Evolutionary conservation across 2,888 invertebrate genomes (phyloP), one percentile per base, ranked within the genome.

Genomic region (Pharmacophagus antenor): DNA sequence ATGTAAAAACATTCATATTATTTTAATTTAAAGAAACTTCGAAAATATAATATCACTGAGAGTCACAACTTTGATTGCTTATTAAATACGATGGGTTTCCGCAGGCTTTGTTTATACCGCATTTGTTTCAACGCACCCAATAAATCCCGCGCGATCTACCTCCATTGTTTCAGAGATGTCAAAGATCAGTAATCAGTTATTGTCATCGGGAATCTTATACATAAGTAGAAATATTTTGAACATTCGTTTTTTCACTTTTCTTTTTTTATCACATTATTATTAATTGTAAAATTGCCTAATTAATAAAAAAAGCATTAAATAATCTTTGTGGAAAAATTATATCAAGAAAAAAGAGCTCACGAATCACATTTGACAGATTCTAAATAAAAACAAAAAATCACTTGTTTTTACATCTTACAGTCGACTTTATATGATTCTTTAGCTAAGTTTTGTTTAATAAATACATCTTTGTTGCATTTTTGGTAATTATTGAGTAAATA

Each of bases 121-220:
- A 42, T 18, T 58, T 37, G 37, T 44, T 51, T 54, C 70, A 64
- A 65, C 67, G 65, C 74, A 76, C 74, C 62, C 74, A 71, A 70
- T 77, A 78, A 78, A 76, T 77, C 73, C 62, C 56, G 67, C 64
- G 74, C 71, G 74, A 73, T 77, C 77, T 79, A 79, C 78, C 72
- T 65, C 86, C 85, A 88, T 88, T 88, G 88, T 88, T 85, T 80
- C 78, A 70, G 72, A 73, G 76, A 85, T 85, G 88, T 86, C 87
- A 89, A 86, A 89, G 89, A 88, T 89, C 87, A 85, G 84, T 84
- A 85, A 88, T 88, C 86, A 88, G 83, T 86, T 82, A 83, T 88
- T 86, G 85, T 83, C 74, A 79, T 75, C 71, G 15, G 15, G 71
- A 66, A 73, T 71, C 63, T 65, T 44, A 42, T n/a, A 23, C 8